A percentile compares a stretch with the other conserved stretches of the same genome.
These are phyloP conservation scores for Aethina tumida DNA, from an alignment of 1,140 invertebrate genomes.

Conservation along the genomic window DNA sequence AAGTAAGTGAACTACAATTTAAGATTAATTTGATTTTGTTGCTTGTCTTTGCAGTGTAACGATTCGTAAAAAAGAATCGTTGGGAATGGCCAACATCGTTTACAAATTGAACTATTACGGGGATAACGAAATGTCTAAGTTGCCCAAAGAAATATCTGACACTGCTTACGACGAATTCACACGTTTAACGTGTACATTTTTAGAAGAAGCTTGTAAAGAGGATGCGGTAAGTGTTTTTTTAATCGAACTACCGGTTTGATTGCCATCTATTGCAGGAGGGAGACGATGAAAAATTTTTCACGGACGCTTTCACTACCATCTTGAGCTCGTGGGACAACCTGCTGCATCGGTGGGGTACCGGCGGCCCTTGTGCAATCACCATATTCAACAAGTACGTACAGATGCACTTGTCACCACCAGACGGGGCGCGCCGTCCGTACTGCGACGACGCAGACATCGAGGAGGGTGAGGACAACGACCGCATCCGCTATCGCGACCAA, in stretches of 20 bases:
- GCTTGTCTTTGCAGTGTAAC: constrained; percentile 46
- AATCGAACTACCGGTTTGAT: background rate
- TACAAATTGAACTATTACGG: constrained; percentile 55
- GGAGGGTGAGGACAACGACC: constrained; percentile 60
- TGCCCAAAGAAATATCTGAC: constrained; percentile 36
- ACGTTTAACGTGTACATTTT: constrained; percentile 62
- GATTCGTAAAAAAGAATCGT: constrained; percentile 50
- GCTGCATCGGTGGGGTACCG: constrained; percentile 40
- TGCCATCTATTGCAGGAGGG: constrained; percentile 37
- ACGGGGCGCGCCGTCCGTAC: constrained; percentile 53
- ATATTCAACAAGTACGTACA: constrained; percentile 78
- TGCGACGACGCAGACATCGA: constrained; percentile 40
- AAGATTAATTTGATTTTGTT: too few species aligned
- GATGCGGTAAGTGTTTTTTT: constrained; percentile 51
- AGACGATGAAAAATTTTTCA: constrained; percentile 57
- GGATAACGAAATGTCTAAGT: constrained; percentile 41
- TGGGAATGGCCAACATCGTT: constrained; percentile 58
- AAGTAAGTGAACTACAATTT: constrained; percentile 31
- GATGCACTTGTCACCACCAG: constrained; percentile 69
- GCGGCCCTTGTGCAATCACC: constrained; percentile 36
- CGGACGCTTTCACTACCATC: constrained; percentile 71
- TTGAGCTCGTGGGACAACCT: constrained; percentile 70
- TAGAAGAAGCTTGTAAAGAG: constrained; percentile 60
- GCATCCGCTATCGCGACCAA: constrained; percentile 57
- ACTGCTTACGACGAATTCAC: constrained; percentile 53